These are phyloP conservation scores for Nesometra sesokonis DNA, from an alignment of 35 echinoderm and acorn worm genomes.

Conservation along the genomic window DNA sequence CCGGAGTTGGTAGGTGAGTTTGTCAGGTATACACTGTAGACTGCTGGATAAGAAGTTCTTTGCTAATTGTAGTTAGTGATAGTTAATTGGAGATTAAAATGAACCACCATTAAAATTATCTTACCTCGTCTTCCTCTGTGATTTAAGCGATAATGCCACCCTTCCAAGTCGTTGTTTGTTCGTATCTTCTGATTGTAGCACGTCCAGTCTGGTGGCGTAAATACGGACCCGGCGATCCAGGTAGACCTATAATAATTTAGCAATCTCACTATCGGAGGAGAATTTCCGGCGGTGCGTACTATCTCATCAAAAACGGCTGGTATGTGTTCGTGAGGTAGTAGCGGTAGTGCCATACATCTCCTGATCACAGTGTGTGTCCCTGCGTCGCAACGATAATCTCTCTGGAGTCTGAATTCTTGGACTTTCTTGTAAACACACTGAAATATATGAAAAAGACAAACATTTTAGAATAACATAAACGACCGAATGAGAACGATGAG, in stretches of 20 bases:
- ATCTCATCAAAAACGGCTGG: neutral
- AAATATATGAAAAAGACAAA: no score
- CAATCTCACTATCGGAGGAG: neutral
- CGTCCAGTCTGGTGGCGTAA: neutral
- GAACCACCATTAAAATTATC: no score
- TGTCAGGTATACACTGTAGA: no score
- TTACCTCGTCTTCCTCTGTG: neutral
- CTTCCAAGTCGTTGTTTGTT: neutral
- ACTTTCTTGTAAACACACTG: no score
- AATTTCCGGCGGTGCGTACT: neutral
- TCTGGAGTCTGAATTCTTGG: no score
- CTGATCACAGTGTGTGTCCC: neutral
- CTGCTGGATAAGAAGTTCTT: no score
- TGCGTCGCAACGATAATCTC: no score
- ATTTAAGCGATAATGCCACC: neutral
- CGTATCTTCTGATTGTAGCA: neutral
- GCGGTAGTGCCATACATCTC: neutral
- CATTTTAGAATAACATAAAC: no score
- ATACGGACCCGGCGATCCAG: neutral
- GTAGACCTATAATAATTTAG: neutral
- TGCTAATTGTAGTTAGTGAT: no score
- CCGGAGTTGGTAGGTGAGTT: no score
- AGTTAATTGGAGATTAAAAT: no score
- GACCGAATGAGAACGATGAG: no score
- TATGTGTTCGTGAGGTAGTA: neutral